Evolutionary conservation across 1,140 invertebrate species (phyloP), one percentile per base, ranked within the genome.

Genomic region (Orchesella cincta): DNA sequence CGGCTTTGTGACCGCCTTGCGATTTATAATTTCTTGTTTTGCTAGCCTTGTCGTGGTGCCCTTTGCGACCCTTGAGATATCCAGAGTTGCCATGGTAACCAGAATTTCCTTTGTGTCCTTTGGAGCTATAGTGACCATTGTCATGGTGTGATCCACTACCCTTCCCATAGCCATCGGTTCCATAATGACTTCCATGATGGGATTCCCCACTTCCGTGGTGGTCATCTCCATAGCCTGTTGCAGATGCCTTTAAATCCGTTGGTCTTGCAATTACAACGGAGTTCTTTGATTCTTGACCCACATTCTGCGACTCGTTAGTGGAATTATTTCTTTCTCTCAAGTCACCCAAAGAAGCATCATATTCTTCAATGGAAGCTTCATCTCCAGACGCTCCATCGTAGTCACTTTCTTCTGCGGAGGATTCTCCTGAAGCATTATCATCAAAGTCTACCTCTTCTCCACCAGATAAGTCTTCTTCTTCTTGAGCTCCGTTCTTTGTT

Each of bases 21-120:
- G n/a, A n/a, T n/a, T n/a, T n/a, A n/a, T n/a, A n/a, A n/a, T n/a
- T 46, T 8, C 39, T 20, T 71, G 78, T 81, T 35, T 74, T 74
- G 14, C n/a, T 57, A 2, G 46, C 73, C 18, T 54, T 74, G 46
- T 52, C 20, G 28, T 74, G 52, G 31, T 74, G 73, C 26, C 73
- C 73, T 29, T 54, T 57, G 12, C 31, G 54, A 5, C 46, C 73
- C 20, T 57, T 52, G 34, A 28, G 33, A 23, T 74, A 74, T 3
- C 73, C 73, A 2, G 16, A 1, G 8, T 52, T 2, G 28, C 46
- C 12, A 34, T 74, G 39, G 29, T 74, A 31, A 3, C 46, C 73
- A 8, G 36, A n/a, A 14, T 73, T 34, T 14, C 71, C 36, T 73
- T 35, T 73, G 12, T 73, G 71, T 28, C 71, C 39, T 39, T 73